These are phyloP conservation scores for Syncerus caffer DNA, from an alignment of 2,797 vertebrate species.

Conservation along the genomic window DNA sequence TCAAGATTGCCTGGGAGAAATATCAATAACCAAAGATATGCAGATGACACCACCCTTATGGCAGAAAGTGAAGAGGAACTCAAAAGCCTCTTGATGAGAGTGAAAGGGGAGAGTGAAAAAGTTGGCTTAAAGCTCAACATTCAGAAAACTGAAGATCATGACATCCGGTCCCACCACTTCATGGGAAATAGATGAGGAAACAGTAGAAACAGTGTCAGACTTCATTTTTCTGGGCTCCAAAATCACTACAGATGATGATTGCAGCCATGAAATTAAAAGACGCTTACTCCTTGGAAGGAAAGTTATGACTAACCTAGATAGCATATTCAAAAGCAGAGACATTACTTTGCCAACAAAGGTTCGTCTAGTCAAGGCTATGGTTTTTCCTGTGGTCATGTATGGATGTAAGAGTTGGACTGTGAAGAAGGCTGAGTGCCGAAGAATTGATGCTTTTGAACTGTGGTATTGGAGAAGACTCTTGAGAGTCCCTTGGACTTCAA, in stretches of 20 bases:
- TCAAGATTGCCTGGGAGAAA: not conserved
- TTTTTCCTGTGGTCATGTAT: too few relatives aligned
- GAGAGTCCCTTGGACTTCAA: too few relatives aligned
- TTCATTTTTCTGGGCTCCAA: not conserved
- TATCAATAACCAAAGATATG: not conserved
- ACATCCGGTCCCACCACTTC: not conserved
- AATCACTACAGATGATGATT: not conserved
- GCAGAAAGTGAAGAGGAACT: not conserved
- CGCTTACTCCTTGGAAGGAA: too few relatives aligned
- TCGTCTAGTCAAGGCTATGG: too few relatives aligned
- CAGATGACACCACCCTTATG: not conserved
- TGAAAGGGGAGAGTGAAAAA: not conserved
- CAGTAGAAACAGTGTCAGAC: not conserved
- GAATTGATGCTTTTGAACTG: too few relatives aligned
- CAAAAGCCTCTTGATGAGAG: not conserved
- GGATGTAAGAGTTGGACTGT: too few relatives aligned
- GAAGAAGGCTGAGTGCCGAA: too few relatives aligned
- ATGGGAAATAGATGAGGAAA: not conserved
- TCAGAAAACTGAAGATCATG: not conserved
- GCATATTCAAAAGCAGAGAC: too few relatives aligned
- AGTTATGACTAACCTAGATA: too few relatives aligned
- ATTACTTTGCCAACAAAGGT: too few relatives aligned
- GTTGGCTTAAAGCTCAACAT: not conserved
- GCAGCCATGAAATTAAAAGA: not conserved
- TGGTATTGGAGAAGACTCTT: too few relatives aligned